These are phyloP conservation scores for Berghia stephanieae DNA, from an alignment of 1,140 invertebrate genomes.

Conservation along the genomic window DNA sequence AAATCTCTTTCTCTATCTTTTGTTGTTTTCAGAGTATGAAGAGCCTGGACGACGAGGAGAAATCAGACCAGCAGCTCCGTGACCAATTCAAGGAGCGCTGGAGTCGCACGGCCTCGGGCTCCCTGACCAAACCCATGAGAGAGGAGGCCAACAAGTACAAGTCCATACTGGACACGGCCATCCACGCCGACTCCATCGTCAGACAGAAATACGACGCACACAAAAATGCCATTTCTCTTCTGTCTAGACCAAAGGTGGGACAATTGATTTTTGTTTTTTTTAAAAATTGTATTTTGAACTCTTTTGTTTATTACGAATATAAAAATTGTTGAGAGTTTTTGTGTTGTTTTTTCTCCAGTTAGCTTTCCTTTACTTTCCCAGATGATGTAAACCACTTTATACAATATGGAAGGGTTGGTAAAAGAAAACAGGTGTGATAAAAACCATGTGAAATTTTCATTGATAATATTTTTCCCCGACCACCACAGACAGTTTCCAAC, in stretches of 20 bases:
- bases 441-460: no score
- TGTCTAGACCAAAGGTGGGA: slow-evolving; percentile 77
- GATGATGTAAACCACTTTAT: no score
- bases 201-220: slow-evolving; percentile 86
- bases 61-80: slow-evolving; percentile 87
- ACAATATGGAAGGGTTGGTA: no score
- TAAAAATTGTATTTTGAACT: no score
- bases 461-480: no score
- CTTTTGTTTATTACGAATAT: no score
- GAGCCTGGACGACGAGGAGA: slow-evolving; percentile 89
- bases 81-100: slow-evolving; percentile 89
- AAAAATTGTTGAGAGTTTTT: no score
- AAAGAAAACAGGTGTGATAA: no score
- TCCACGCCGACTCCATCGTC: slow-evolving; percentile 80
- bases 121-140: slow-evolving; percentile 82
- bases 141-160: slow-evolving; percentile 90
- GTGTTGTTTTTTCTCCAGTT: no score
- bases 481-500: no score
- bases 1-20: background rate
- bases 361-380: no score
- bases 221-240: slow-evolving; percentile 81
- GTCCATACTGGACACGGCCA: slow-evolving; percentile 88
- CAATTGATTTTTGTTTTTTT: background rate
- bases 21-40: slow-evolving; percentile 69
- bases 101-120: slow-evolving; percentile 86